Evolutionary conservation across 2,113 vertebrate species (phyloP), one percentile per base, ranked within the genome.

Genomic region (Junco hyemalis): DNA sequence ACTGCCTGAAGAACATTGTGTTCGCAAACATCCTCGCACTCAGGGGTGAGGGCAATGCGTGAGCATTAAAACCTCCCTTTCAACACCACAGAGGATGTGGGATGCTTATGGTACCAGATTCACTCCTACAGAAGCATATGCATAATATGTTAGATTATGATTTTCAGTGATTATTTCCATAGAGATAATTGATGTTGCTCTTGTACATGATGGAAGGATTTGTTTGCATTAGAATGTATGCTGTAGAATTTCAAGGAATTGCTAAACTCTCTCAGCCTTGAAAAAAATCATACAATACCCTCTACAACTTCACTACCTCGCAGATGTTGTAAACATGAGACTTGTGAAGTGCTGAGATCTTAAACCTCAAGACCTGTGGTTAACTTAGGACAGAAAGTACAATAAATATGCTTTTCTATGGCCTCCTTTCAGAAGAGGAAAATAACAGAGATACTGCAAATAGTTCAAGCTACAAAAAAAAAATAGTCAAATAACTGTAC

Each of bases 331-430:
- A 88, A 94, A 93, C 68, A 90, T 33, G 48, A 85, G 12, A n/a
- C 25, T 84, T 91, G 36, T 88, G 66, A 81, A 89, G 21, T 78
- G 33, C 36, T 73, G 50, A 73, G 88, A 86, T 94, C 93, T 90
- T 94, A 92, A 90, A 90, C 59, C 23, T 83, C 61, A 60, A 86
- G 28, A 54, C 70, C 11, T 69, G 71, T 72, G 50, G 70, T 89
- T 78, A 78, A 83, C 56, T 77, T 56, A 56, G 42, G 64, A 70
- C 10, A 72, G 76, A 72, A 61, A 74, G 56, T 44, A 90, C 45
- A 77, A 88, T 54, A 95, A 83, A 63, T 65, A 51, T 18, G 4
- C 20, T 90, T 88, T 81, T 90, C 24, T 78, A 56, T 83, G 72
- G 20, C 23, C 16, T 78, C 9, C 22, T 42, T 92, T 42, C 38